Base-by-base conservation (phyloP, 2,888 invertebrate genomes). In the Athalia circularis region DNA sequence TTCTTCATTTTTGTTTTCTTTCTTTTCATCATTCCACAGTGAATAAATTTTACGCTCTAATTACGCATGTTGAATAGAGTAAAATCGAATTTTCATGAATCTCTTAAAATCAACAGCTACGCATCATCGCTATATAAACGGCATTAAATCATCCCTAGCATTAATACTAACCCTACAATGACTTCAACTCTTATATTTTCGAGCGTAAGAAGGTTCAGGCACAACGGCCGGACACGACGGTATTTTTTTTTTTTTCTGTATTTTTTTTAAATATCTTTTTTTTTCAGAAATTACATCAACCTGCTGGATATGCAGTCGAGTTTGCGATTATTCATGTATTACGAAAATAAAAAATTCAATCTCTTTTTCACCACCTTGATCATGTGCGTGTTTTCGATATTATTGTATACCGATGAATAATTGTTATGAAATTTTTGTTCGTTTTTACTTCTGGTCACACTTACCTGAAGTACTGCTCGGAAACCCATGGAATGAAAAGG, bases 181-280 rank as follows among this genome's bases (percentile, higher is more conserved):
- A 45, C 59, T 45, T 47, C 57, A 70, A 45, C 57, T 57, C 29
- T 29, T 9, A 57, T 70, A 59, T 45, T 47, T 57, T 70, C 54
- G 54, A 70, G 45, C 57, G 70, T 70, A 70, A 43, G 57, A 70
- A 75, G 29, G 45, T 75, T 75, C 62, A 75, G 74, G 74, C 74
- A 75, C 62, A 75, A 59, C 50, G 62, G 74, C 74, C 74, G 74
- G 62, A 72, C 59, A 72, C 68, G 15, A 52, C 54, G 52, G 68
- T 68, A 43, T 68, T 68, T 3, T 54, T 11, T 29, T 29, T 29
- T 29, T 29, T 29, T 29, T 29, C 2, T 29, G 29, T 29, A 29
- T 29, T 29, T 29, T 29, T 29, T 29, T 29, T 2, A 29, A 11
- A 52, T 11, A 52, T 7, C 8, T 52, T 9, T 52, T 52, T 52